These are phyloP conservation scores for Aphelenchoides besseyi DNA, from an alignment of 1,140 invertebrate genomes.

Conservation along the genomic window DNA sequence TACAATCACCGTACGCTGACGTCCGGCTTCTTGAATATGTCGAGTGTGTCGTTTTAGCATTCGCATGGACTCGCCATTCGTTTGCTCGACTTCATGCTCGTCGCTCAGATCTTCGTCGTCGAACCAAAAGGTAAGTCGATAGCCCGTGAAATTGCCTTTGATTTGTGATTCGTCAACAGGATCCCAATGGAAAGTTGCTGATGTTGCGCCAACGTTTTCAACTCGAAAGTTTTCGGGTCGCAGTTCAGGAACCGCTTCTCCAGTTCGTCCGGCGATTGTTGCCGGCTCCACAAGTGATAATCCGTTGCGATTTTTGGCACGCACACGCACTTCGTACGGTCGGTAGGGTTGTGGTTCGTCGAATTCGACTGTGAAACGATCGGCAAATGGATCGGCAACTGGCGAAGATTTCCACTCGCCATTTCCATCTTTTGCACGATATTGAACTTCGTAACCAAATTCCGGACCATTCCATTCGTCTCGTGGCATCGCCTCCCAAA, in stretches of 20 bases:
- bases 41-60: background rate
- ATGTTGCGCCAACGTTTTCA: slow-evolving; percentile 41
- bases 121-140: slow-evolving; percentile 65
- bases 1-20: slow-evolving; percentile 28
- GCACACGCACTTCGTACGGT: slow-evolving; percentile 55
- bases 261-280: slow-evolving; percentile 75
- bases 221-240: slow-evolving; percentile 52
- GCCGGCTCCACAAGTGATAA: slow-evolving; percentile 77
- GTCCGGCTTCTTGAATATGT: slow-evolving; percentile 23
- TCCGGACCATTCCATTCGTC: slow-evolving; percentile 62
- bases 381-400: slow-evolving; percentile 54
- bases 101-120: slow-evolving; percentile 47
- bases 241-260: slow-evolving; percentile 56
- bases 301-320: slow-evolving; percentile 82
- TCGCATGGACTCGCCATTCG: slow-evolving; percentile 1
- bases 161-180: slow-evolving; percentile 53
- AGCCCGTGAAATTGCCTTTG: slow-evolving; percentile 84
- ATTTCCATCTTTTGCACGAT: slow-evolving; percentile 34
- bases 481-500: slow-evolving; percentile 68
- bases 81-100: background rate
- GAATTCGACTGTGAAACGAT: slow-evolving; percentile 52
- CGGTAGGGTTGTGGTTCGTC: slow-evolving; percentile 53
- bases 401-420: slow-evolving; percentile 50
- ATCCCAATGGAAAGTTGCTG: slow-evolving; percentile 58
- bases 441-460: slow-evolving; percentile 55